Evolutionary conservation across 1,140 invertebrate species (phyloP).

Genomic region (Heliothis virescens): DNA sequence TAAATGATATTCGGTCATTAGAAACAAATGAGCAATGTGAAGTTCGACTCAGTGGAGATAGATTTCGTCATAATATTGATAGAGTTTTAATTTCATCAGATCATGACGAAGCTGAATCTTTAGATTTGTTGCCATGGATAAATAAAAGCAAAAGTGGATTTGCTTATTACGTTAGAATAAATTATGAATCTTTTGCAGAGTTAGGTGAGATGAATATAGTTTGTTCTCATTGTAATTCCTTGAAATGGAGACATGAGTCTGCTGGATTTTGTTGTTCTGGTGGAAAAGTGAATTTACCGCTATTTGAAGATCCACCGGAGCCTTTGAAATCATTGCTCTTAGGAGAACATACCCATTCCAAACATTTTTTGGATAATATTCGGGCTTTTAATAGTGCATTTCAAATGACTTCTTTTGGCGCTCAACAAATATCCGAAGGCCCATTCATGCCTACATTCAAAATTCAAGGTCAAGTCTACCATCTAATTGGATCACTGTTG

Average conservation of each 20-base stretch:
- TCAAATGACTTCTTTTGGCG: slow-evolving; percentile 76
- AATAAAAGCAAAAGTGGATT: slow-evolving; percentile 54
- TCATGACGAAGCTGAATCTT: slow-evolving; percentile 36
- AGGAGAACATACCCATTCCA: slow-evolving; percentile 52
- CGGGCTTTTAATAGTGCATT: slow-evolving; percentile 64
- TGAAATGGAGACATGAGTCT: slow-evolving; percentile 55
- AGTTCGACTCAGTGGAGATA: slow-evolving; percentile 45
- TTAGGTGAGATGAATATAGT: slow-evolving; percentile 51
- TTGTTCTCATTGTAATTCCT: slow-evolving; percentile 55
- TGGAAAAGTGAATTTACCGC: slow-evolving; percentile 49
- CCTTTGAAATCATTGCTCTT: slow-evolving; percentile 50
- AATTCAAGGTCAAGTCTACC: slow-evolving; percentile 81
- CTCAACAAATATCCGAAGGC: slow-evolving; percentile 59
- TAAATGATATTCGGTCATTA: slow-evolving; percentile 46
- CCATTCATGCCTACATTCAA: slow-evolving; percentile 75
- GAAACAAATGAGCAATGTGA: slow-evolving; percentile 51
- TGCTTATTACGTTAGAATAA: slow-evolving; percentile 51
- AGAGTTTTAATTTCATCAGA: slow-evolving; percentile 29
- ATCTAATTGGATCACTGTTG: slow-evolving; percentile 67
- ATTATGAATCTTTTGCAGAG: slow-evolving; percentile 48
- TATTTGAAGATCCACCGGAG: slow-evolving; percentile 51
- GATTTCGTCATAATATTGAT: slow-evolving; percentile 50
- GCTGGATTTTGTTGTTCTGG: slow-evolving; percentile 56
- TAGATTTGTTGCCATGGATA: slow-evolving; percentile 33
- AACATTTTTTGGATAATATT: slow-evolving; percentile 57